phyloP scores from a whole-genome alignment of 2,888 invertebrate genomes.

The Andrena camellia region DNA sequence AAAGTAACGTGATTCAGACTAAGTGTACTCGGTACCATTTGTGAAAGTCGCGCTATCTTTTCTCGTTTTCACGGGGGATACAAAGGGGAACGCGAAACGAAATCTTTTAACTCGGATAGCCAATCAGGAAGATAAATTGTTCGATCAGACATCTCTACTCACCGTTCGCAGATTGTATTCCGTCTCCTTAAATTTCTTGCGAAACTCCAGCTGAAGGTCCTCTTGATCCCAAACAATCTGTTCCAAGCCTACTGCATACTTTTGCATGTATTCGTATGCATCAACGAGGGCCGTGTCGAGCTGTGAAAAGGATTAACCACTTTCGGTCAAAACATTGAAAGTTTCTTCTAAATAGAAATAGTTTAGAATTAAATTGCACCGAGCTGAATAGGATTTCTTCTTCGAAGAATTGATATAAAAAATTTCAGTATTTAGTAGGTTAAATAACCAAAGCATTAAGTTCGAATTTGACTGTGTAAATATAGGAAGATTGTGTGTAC shows the following conservation, averaged over 20 bases:
- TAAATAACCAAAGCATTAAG: too few species aligned
- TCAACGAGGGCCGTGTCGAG: slow-evolving; percentile 86
- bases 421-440: background rate
- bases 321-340: background rate
- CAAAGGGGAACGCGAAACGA: background rate
- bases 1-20: slow-evolving; percentile 59
- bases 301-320: slow-evolving; percentile 80
- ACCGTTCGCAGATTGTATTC: slow-evolving; percentile 88
- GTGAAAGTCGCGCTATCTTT: slow-evolving; percentile 64
- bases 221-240: slow-evolving; percentile 88
- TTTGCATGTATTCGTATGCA: slow-evolving; percentile 90
- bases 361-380: background rate
- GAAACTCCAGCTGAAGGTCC: slow-evolving; percentile 85
- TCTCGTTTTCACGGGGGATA: slow-evolving; percentile 3
- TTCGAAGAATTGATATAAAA: background rate
- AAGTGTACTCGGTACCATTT: slow-evolving; percentile 63
- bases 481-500: too few species aligned
- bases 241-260: slow-evolving; percentile 90
- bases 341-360: background rate
- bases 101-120: background rate
- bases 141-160: slow-evolving; percentile 72
- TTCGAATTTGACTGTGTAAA: too few species aligned
- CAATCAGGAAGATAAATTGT: background rate
- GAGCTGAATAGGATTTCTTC: background rate
- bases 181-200: slow-evolving; percentile 87